Evolutionary conservation across 2,797 vertebrate genomes (phyloP), one percentile per base, ranked within the genome.

Genomic region (Uromys caudimaculatus): DNA sequence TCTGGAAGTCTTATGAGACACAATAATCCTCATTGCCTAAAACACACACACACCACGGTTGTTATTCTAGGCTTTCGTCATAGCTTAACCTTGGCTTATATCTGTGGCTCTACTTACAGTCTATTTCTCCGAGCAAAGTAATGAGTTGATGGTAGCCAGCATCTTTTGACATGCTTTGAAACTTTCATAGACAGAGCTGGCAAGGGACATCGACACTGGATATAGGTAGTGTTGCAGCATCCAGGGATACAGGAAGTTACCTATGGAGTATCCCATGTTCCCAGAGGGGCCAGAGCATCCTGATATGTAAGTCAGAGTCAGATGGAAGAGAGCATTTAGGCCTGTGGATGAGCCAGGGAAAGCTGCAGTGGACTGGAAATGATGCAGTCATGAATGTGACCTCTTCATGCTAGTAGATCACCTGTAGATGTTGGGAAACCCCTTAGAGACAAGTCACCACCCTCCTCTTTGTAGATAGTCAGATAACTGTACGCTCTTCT

Each of bases 201-300:
- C 7, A 9, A 3, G 19, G n/a, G 5, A 11, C 29, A 0, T 3
- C 2, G 2, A 13, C 5, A 2, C 4, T 3, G 19, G 11, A 44
- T 29, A 13, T 2, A 64, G 47, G 29, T 17, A 1, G 21, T 4
- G 16, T 4, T 24, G 8, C 1, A 1, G 52, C 23, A 35, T 2
- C 12, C 0, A 1, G 47, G 19, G 2, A 4, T 9, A 13, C 2
- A 35, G 54, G 76, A 38, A 1, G 0, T 41, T 0, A 23, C 19
- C 11, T 89, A 62, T 38, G 3, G 1, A 32, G 38, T 0, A 56
- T 35, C 6, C 23, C 71, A 5, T 19, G 3, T 64, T n/a, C 19
- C 44, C 9, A 5, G 10, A 3, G 10, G 2, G 4, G 4, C 13
- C 1, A 0, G 7, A 52, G 69, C 41, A 35, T 56, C 77, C 13